Evolutionary conservation across 2,888 invertebrate genomes (phyloP).

Genomic region (Automeris io): DNA sequence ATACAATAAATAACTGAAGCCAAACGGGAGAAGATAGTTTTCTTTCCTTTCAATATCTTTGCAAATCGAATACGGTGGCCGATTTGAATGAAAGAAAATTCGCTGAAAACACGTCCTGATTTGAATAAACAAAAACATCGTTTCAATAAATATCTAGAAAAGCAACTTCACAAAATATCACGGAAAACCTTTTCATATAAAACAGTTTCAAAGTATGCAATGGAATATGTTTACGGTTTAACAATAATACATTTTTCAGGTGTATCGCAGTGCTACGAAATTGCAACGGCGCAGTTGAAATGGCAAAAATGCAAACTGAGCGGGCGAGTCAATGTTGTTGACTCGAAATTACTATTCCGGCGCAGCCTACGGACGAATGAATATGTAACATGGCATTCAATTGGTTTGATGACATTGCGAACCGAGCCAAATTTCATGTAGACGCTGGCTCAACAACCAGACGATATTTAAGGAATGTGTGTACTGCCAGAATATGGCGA

Average conservation of each 20-base stretch:
- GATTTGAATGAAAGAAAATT: neutral
- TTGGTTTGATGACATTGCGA: constrained; percentile 45
- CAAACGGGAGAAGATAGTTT: neutral
- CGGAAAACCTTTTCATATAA: neutral
- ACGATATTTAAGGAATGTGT: constrained; percentile 21
- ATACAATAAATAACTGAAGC: constrained; percentile 7
- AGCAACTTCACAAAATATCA: too few species aligned
- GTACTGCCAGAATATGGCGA: constrained; percentile 19
- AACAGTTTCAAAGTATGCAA: constrained; percentile 13
- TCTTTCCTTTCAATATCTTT: neutral
- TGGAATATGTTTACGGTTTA: constrained; percentile 38
- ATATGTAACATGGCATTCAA: constrained; percentile 62
- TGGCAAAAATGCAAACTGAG: constrained; percentile 63
- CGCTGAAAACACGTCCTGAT: neutral
- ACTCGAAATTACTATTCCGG: constrained; percentile 66
- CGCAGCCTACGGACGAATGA: constrained; percentile 60
- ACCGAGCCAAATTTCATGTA: constrained; percentile 22
- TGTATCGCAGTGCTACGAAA: constrained; percentile 30
- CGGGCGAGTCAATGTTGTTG: constrained; percentile 51
- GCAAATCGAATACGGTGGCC: neutral
- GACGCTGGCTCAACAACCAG: constrained; percentile 12
- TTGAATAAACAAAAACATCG: neutral
- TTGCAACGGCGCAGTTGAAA: constrained; percentile 41
- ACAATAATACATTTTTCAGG: constrained; percentile 36
- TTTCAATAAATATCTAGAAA: neutral